phyloP scores from a whole-genome alignment of 2,888 invertebrate genomes.

The Iselma pallidipennis region DNA sequence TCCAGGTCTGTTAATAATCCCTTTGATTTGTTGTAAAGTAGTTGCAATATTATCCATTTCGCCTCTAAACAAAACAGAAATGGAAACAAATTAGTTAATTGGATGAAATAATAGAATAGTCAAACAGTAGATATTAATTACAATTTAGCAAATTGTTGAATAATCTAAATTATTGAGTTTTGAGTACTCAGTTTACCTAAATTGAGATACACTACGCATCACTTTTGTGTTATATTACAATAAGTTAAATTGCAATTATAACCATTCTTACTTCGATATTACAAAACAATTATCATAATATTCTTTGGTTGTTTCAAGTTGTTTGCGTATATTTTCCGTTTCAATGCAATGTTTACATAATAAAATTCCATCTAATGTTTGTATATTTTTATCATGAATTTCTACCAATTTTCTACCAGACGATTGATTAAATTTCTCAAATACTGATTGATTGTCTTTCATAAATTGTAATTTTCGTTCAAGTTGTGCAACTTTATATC shows the following conservation, averaged over 20 bases:
- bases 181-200: too few relatives aligned
- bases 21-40: too few relatives aligned
- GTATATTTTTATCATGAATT: slow-evolving; percentile 43
- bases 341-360: slow-evolving; percentile 41
- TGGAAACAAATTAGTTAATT: too few relatives aligned
- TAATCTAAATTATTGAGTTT: too few relatives aligned
- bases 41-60: too few relatives aligned
- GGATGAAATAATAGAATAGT: too few relatives aligned
- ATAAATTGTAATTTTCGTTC: slow-evolving; percentile 48
- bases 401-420: slow-evolving; percentile 43
- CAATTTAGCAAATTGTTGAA: too few relatives aligned
- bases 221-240: too few relatives aligned
- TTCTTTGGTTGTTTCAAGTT: slow-evolving; percentile 32
- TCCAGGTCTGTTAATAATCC: too few relatives aligned
- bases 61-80: too few relatives aligned
- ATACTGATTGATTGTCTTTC: slow-evolving; percentile 47
- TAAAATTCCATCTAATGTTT: slow-evolving; percentile 47
- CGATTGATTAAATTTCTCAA: slow-evolving; percentile 45
- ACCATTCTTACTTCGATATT: slow-evolving; percentile 5
- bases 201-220: too few relatives aligned
- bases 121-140: too few relatives aligned
- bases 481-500: slow-evolving; percentile 36
- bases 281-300: slow-evolving; percentile 29
- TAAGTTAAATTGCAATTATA: background rate
- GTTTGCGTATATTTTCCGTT: slow-evolving; percentile 38